These are phyloP conservation scores for Montipora foliosa DNA, from an alignment of 64 coral and sea anemone species.

Conservation along the genomic window DNA sequence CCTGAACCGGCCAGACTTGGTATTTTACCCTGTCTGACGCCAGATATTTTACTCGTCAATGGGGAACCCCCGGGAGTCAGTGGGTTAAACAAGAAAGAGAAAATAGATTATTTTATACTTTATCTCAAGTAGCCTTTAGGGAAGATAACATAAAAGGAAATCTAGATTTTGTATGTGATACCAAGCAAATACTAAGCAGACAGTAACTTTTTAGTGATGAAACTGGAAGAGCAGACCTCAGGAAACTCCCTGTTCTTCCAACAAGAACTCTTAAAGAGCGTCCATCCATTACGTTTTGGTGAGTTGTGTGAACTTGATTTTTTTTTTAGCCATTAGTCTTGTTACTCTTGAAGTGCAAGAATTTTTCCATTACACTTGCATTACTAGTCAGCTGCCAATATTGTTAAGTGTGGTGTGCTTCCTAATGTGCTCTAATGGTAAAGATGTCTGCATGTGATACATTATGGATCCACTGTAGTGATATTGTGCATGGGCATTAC, in stretches of 20 bases:
- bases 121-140: no score
- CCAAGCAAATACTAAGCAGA: background rate
- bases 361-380: no score
- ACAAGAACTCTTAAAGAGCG: slow-evolving; percentile 98
- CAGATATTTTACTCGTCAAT: no score
- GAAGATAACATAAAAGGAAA: background rate
- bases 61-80: no score
- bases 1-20: no score
- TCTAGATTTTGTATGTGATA: background rate
- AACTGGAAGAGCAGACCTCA: slow-evolving; percentile 81
- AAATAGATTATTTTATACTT: no score
- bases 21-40: no score
- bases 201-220: slow-evolving; percentile 70
- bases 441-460: background rate
- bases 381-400: background rate
- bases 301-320: background rate
- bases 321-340: background rate
- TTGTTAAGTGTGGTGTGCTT: background rate
- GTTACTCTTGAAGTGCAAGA: no score
- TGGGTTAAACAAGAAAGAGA: no score
- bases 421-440: background rate
- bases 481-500: background rate
- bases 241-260: slow-evolving; percentile 89
- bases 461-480: background rate
- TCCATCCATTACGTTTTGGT: slow-evolving; percentile 94